Percentiles rank a stretch among this genome's conserved stretches.
Evolutionary conservation across 2,797 vertebrate genomes (phyloP).

Genomic region (Pygocentrus nattereri): DNA sequence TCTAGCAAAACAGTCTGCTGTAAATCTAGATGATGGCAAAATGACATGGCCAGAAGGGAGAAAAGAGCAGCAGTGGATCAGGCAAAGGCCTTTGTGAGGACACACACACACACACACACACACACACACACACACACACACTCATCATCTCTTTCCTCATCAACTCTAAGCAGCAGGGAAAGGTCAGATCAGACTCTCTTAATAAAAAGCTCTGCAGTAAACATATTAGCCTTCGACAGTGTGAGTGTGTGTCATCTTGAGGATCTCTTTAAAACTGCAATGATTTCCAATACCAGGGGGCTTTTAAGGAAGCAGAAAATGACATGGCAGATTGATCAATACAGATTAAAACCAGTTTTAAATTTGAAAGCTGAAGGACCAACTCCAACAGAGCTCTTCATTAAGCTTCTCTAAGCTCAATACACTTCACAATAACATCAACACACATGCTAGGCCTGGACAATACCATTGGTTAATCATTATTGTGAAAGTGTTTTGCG

Average conservation of each 20-base stretch:
- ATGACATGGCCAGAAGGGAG: background rate
- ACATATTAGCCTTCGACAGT: background rate
- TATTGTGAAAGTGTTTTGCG: background rate
- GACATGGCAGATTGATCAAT: background rate
- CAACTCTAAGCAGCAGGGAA: background rate
- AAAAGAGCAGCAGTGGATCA: background rate
- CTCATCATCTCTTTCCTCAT: background rate
- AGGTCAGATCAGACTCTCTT: slow-evolving; percentile 22
- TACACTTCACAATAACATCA: background rate
- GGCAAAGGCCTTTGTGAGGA: background rate
- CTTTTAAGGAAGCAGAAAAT: background rate
- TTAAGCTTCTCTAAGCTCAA: background rate
- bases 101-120: background rate
- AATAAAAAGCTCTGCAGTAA: background rate
- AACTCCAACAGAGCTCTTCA: background rate
- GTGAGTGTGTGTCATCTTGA: background rate
- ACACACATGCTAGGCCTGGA: background rate
- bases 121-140: slow-evolving; percentile 1
- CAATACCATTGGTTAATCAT: too few species aligned
- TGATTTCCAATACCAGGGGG: background rate
- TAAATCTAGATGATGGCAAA: background rate
- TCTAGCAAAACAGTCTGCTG: background rate
- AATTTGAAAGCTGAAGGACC: slow-evolving; percentile 7
- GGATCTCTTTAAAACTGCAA: slow-evolving; percentile 12
- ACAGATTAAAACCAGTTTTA: background rate